Percentiles rank a stretch among this genome's conserved stretches.
These are phyloP conservation scores for Drosophila incognita DNA, from an alignment of 2,888 invertebrate genomes.

Conservation along the genomic window DNA sequence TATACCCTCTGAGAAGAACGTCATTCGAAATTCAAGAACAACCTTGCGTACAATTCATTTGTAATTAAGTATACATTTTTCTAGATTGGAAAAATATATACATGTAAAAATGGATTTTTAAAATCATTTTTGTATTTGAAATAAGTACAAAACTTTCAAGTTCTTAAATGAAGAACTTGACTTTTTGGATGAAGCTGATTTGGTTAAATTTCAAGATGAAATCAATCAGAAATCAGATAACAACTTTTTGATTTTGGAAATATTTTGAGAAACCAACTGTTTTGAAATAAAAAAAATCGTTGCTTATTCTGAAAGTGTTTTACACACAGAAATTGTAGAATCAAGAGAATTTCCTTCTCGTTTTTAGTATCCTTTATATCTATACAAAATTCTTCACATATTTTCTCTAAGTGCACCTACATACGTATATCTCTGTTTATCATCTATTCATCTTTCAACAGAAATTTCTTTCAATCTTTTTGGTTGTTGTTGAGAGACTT, in stretches of 20 bases:
- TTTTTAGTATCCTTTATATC: not conserved
- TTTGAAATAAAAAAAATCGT: not conserved
- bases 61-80: no score
- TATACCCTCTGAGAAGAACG: not conserved
- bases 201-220: not conserved
- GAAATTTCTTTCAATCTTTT: constrained; percentile 4
- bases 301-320: not conserved
- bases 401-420: not conserved
- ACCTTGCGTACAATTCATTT: not conserved
- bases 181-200: not conserved
- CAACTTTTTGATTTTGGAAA: not conserved
- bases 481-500: constrained; percentile 23
- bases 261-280: not conserved
- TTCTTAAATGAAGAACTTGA: not conserved
- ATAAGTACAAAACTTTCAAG: not conserved
- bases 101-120: not conserved
- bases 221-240: not conserved
- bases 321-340: not conserved
- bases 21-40: not conserved
- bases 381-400: not conserved
- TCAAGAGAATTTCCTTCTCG: not conserved
- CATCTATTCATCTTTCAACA: constrained; percentile 17
- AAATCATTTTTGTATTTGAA: not conserved
- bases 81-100: no score
- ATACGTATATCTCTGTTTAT: constrained; percentile 6